Conservation (phyloP, 1,140 invertebrate species). For the Notospermus geniculatus region DNA sequence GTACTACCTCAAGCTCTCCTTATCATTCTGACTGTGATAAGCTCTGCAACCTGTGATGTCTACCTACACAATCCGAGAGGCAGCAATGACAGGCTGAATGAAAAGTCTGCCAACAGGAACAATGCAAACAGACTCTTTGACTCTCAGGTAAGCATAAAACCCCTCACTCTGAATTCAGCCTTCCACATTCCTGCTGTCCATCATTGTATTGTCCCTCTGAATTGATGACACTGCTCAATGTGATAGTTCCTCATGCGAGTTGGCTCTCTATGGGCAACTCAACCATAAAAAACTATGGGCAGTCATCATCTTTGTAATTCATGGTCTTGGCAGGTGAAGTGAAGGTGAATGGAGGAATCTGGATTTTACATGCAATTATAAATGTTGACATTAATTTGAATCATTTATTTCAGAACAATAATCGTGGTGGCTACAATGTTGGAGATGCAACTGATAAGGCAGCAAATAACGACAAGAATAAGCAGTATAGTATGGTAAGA, state of each 20-base stretch:
- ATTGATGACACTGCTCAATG: too few relatives aligned
- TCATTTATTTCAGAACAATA: conserved; percentile 49
- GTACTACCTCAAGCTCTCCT: not conserved
- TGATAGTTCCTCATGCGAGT: too few relatives aligned
- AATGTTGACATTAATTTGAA: too few relatives aligned
- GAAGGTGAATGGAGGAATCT: too few relatives aligned
- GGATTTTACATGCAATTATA: too few relatives aligned
- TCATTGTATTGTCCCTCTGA: too few relatives aligned
- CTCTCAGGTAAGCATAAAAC: conserved; percentile 45
- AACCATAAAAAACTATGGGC: too few relatives aligned
- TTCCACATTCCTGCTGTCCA: too few relatives aligned
- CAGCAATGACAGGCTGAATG: conserved; percentile 52
- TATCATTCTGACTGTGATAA: not conserved
- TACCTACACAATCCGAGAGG: conserved; percentile 52
- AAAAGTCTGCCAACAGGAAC: conserved; percentile 43
- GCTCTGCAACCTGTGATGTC: conserved; percentile 30
- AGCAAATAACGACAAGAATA: conserved; percentile 35
- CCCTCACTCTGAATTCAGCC: not conserved
- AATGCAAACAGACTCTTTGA: conserved; percentile 53
- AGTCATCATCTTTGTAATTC: too few relatives aligned
- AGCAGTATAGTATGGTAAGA: conserved; percentile 54
- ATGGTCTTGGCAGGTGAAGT: too few relatives aligned
- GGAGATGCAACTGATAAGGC: conserved; percentile 39
- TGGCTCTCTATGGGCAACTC: too few relatives aligned
- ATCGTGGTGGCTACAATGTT: conserved; percentile 55